These are phyloP conservation scores for Oscarella lobularis DNA, from an alignment of 37 sponge, comb jelly and placozoan species.

Conservation along the genomic window DNA sequence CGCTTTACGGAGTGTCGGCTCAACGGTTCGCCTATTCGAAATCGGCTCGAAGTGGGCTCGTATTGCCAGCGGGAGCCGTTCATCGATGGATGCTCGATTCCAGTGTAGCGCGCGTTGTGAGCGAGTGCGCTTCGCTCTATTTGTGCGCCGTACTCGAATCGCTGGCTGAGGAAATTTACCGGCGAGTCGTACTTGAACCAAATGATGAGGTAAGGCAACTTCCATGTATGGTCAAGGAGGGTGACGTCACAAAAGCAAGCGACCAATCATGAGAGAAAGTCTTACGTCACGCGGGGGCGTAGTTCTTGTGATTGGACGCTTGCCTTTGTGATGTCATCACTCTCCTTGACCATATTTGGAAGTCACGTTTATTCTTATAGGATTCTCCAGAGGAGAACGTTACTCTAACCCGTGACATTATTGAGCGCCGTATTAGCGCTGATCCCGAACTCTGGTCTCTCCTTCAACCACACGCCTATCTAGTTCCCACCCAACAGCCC, in stretches of 20 bases:
- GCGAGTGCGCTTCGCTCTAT: neutral
- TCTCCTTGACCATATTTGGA: no score
- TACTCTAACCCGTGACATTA: neutral
- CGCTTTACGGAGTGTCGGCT: neutral
- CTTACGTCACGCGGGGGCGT: no score
- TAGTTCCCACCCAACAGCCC: neutral
- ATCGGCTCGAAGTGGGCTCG: neutral
- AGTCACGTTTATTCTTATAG: no score
- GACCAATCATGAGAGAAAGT: no score
- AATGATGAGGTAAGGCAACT: no score
- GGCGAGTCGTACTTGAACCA: neutral
- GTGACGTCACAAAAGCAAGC: no score
- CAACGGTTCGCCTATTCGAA: neutral
- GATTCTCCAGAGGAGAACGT: neutral
- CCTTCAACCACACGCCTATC: neutral
- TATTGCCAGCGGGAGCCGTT: neutral
- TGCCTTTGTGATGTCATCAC: no score
- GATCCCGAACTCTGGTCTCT: neutral
- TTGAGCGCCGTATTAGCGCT: neutral
- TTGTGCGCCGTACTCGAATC: neutral
- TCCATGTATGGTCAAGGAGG: no score
- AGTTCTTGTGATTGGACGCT: no score
- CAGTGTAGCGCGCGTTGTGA: neutral
- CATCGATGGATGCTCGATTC: conserved; percentile 1
- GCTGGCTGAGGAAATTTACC: neutral